Percentiles rank a stretch among this genome's conserved stretches.
Evolutionary conservation across 2,888 invertebrate species (phyloP).

Genomic region (Stenolophus ochropezus): DNA sequence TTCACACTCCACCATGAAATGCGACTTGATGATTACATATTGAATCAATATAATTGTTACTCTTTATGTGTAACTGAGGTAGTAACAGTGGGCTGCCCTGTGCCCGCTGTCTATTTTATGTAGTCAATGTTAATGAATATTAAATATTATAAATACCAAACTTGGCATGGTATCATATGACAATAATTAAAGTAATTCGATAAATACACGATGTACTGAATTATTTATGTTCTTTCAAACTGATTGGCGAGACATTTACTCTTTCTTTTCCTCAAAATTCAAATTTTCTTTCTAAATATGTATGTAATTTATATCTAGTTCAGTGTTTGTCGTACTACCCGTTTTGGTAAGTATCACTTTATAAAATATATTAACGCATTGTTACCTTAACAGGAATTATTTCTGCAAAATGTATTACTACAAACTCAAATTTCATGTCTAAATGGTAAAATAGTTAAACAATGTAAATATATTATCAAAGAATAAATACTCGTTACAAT

Average conservation of each 20-base stretch:
- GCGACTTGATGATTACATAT: conserved; percentile 22
- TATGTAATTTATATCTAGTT: background rate
- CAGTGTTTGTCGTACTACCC: background rate
- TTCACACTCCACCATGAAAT: conserved; percentile 2
- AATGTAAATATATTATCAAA: too few relatives aligned
- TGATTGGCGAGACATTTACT: background rate
- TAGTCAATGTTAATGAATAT: conserved; percentile 54
- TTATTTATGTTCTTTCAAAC: conserved; percentile 21
- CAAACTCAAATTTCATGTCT: too few relatives aligned
- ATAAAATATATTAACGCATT: too few relatives aligned
- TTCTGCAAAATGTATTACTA: too few relatives aligned
- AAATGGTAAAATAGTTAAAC: too few relatives aligned
- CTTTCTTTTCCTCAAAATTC: background rate
- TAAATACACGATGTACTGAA: conserved; percentile 32
- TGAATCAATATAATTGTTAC: conserved; percentile 50
- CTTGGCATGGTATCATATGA: conserved; percentile 40
- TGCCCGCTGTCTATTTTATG: conserved; percentile 50
- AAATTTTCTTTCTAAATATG: background rate
- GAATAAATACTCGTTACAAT: too few relatives aligned
- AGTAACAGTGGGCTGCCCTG: conserved; percentile 20
- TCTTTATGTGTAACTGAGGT: conserved; percentile 40
- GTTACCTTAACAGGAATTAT: too few relatives aligned
- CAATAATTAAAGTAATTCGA: conserved; percentile 56
- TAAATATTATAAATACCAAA: conserved; percentile 53
- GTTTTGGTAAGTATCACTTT: background rate